phyloP scores from a whole-genome alignment of 1,140 invertebrate genomes.

The Vanessa tameamea region DNA sequence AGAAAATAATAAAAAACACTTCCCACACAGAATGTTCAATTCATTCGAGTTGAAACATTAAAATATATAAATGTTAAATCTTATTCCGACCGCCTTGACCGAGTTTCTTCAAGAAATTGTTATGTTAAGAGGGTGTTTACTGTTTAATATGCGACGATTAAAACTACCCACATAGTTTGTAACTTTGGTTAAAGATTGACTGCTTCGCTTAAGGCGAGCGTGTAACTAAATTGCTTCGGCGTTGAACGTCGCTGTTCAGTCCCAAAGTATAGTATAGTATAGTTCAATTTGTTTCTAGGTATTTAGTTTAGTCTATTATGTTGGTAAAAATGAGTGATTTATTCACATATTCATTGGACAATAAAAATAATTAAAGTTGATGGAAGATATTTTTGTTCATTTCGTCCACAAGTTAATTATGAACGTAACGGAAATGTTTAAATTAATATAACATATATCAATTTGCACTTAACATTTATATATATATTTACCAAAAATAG shows the following conservation, averaged over 20 bases:
- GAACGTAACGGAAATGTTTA: too few species aligned
- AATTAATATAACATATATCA: too few species aligned
- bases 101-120: slow-evolving; percentile 35
- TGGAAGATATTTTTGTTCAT: too few species aligned
- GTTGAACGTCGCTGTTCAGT: neutral
- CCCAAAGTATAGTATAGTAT: neutral
- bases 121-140: slow-evolving; percentile 37
- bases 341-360: too few species aligned
- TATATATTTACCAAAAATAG: neutral
- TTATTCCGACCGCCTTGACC: slow-evolving; percentile 64
- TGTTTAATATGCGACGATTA: slow-evolving; percentile 46
- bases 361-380: too few species aligned
- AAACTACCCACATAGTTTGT: slow-evolving; percentile 54
- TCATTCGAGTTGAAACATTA: slow-evolving; percentile 43
- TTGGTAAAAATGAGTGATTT: neutral
- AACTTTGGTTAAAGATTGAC: slow-evolving; percentile 7
- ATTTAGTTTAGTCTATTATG: slow-evolving; percentile 1
- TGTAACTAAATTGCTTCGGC: slow-evolving; percentile 18
- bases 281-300: slow-evolving; percentile 21
- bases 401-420: too few species aligned
- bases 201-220: slow-evolving; percentile 20
- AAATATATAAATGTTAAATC: slow-evolving; percentile 37
- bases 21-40: slow-evolving; percentile 53
- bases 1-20: slow-evolving; percentile 41
- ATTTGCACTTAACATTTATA: neutral